Base-by-base conservation (phyloP, 1,140 invertebrate genomes). In the Reticulitermes speratus region DNA sequence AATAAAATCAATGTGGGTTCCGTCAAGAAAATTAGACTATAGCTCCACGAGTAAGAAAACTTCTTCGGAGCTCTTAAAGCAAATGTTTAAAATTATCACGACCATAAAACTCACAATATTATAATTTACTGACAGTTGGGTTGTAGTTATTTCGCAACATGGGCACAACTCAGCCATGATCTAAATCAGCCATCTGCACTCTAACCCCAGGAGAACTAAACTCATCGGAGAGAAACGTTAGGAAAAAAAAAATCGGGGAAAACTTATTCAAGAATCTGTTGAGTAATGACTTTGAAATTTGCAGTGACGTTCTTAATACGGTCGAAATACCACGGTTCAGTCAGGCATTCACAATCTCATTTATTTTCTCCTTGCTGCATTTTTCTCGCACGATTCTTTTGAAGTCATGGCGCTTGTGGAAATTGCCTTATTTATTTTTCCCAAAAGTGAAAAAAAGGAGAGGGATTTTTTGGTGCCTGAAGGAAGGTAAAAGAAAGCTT, bases 381-480 rank as follows among this genome's bases (percentile, higher is more conserved):
- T 86, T 84, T 86, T 82, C 85, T 32, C 75, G 65, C 65, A 55
- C 44, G 85, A 86, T 86, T 86, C 85, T 86, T 86, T 86, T 86
- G 85, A 86, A 86, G 85, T 86, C 38, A 86, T 44, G 30, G 59
- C 55, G 45, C 84, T 86, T 12, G 59, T 86, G 85, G 75, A 86
- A 86, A 86, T 86, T 86, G 59, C 85, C 59, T 86, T 86, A 86
- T 86, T 86, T 86, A 86, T 81, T 86, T 86, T 86, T 86, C 65
- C 19, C 38, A 55, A 32, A 65, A 65, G 59, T 86, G 44, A 86
- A 86, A 86, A 86, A 48, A 30, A 32, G 30, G 38, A 44, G 19
- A 55, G 32, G 84, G 84, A 52, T 23, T 55, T 55, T 84, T 84
- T 45, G 48, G 45, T 52, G 84, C 30, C 48, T 45, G 82, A 85